Evolutionary conservation across 2,888 invertebrate species (phyloP), one percentile per base, ranked within the genome.

Genomic region (Rhamphomyia laevipes): DNA sequence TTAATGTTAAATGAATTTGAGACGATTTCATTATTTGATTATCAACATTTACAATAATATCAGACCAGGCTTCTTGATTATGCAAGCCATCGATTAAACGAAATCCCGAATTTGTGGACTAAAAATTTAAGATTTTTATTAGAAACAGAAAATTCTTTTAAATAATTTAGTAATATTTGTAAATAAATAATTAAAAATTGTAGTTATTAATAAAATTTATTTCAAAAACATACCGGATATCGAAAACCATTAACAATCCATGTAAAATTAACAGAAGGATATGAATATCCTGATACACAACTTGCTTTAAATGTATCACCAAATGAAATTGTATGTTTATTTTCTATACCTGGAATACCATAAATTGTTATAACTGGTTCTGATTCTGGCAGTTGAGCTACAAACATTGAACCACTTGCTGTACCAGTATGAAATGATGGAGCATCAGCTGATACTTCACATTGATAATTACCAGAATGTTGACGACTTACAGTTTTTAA

Each of bases 381-480:
- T 46, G 67, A 66, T 48, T 66, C 63, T 13, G 71, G 71, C 49
- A 71, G 61, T 56, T 70, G 70, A 56, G 68, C 71, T 55, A 72
- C 69, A 57, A 70, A 64, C 61, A 72, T 61, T 53, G 63, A 58
- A 47, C 68, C 67, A 21, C 65, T 59, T 53, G 65, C 65, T 52
- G 69, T 67, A 51, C 71, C 71, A 13, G 72, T 72, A 57, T 72
- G 72, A 58, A 72, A 72, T 44, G 67, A 61, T 40, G 72, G 72
- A 44, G 70, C 72, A 60, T 72, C 72, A 42, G 71, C 72, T 33
- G 72, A 71, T 55, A 71, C 72, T 63, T 72, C 72, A 55, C 72
- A 72, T 60, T 71, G 71, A 61, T 67, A 72, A 58, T 63, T 64
- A 41, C 72, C 72, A 33, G 71, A 64, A 56, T 70, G 70, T 54